phyloP scores from a whole-genome alignment of 2,113 vertebrate species.

The Sceloporus tristichus region DNA sequence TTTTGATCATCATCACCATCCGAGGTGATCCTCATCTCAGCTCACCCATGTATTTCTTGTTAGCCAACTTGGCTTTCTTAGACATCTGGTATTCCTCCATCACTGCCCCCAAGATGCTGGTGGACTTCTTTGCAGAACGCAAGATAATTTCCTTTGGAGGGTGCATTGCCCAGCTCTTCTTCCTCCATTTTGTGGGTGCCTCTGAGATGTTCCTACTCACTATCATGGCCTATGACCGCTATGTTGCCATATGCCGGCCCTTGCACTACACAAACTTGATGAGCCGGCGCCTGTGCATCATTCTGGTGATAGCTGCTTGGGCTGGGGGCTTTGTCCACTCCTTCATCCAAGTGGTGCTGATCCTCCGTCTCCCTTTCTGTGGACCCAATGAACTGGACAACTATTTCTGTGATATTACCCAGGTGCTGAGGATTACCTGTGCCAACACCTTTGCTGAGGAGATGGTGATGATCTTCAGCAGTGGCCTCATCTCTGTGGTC shows the following conservation, averaged over 20 bases:
- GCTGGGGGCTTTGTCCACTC: conserved; percentile 68
- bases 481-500: conserved; percentile 69
- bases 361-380: conserved; percentile 67
- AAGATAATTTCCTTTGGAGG: conserved; percentile 76
- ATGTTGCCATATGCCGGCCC: conserved; percentile 77
- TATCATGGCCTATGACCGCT: conserved; percentile 82
- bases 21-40: conserved; percentile 72
- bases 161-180: conserved; percentile 81
- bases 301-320: conserved; percentile 73
- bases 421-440: conserved; percentile 69
- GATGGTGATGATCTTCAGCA: conserved; percentile 72
- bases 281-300: conserved; percentile 63
- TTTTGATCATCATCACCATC: conserved; percentile 79
- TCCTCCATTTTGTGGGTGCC: conserved; percentile 73
- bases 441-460: conserved; percentile 62
- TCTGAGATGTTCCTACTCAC: conserved; percentile 77
- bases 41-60: conserved; percentile 81
- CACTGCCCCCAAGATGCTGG: conserved; percentile 81
- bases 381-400: conserved; percentile 69
- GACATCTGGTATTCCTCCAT: conserved; percentile 80
- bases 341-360: conserved; percentile 63
- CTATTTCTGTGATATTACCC: conserved; percentile 73
- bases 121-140: conserved; percentile 72
- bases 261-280: conserved; percentile 77
- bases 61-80: conserved; percentile 80